These are phyloP conservation scores for Dendrolimus kikuchii DNA, from an alignment of 1,140 invertebrate species.

Conservation along the genomic window DNA sequence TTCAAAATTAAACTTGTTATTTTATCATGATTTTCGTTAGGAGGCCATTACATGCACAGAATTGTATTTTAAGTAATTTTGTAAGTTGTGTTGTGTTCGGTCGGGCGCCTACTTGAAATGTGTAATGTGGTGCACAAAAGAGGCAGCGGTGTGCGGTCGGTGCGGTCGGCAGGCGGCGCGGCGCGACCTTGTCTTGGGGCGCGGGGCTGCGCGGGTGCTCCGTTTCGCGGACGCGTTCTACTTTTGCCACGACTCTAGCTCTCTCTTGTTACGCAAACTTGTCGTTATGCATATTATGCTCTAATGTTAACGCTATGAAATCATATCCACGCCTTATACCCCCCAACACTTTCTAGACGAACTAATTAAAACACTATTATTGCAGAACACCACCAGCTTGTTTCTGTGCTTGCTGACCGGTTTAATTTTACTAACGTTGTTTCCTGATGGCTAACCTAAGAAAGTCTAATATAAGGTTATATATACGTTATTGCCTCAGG, in stretches of 20 bases:
- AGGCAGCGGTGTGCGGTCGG: slow-evolving; percentile 8
- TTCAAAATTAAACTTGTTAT: too few relatives aligned
- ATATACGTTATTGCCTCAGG: too few relatives aligned
- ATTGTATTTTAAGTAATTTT: too few relatives aligned
- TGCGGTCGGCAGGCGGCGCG: slow-evolving; percentile 10
- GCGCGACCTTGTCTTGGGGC: slow-evolving; percentile 47
- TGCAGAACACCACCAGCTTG: too few relatives aligned
- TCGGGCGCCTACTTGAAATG: not conserved
- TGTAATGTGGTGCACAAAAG: not conserved
- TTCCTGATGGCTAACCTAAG: too few relatives aligned
- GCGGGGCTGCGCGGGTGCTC: slow-evolving; percentile 32
- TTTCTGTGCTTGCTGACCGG: too few relatives aligned
- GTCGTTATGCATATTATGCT: slow-evolving; percentile 65
- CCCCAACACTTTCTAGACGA: slow-evolving; percentile 37
- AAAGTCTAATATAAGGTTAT: too few relatives aligned
- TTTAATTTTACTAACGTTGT: too few relatives aligned
- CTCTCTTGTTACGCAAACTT: slow-evolving; percentile 68
- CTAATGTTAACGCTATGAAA: slow-evolving; percentile 36
- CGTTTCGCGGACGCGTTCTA: slow-evolving; percentile 56
- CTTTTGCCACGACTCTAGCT: slow-evolving; percentile 46
- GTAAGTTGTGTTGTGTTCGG: too few relatives aligned
- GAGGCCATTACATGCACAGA: too few relatives aligned
- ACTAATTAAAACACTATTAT: not conserved
- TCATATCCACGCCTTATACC: slow-evolving; percentile 34
- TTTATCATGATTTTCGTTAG: too few relatives aligned